Evolutionary conservation across 2,888 invertebrate genomes (phyloP), one percentile per base, ranked within the genome.

Genomic region (Drosophila pseudotakahashii): DNA sequence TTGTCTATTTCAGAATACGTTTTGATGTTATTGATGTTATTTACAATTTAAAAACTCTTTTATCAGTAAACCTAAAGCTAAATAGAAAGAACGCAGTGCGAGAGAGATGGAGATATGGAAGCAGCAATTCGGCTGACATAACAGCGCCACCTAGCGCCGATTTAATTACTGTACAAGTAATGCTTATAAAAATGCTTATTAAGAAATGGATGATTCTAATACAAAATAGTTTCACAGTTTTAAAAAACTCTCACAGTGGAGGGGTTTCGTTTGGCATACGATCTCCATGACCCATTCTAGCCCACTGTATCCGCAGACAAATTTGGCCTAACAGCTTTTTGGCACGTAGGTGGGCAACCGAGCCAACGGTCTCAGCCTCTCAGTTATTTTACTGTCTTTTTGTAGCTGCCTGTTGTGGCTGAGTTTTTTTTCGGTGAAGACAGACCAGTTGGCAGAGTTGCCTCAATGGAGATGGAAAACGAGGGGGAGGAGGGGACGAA

Each of bases 401-500:
- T 50, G 13, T 36, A 30, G 19, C 36, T 66, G 62, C 19, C 64
- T 62, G 10, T 62, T 39, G 58, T 32, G 30, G 58, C 68, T 57
- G 30, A 34, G 23, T 75, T 78, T 75, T 82, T 82, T 77, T 79
- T 85, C 77, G 79, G 74, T 73, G 67, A 85, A 81, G 82, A 77
- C 86, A 81, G 77, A 75, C 83, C 68, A 81, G 86, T 88, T 76
- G 76, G 61, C 84, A 60, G 68, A 70, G 51, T 51, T 39, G 67
- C 36, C 66, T 63, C 73, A 52, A 66, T 51, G 53, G 51, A 26
- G 50, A 16, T n/a, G 14, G 16, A 23, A 39, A 53, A 23, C n/a
- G 19, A 16, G 30, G 26, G 26, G 23, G 23, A 23, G 44, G 26
- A 16, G 37, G 26, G 16, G 51, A 23, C 36, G 11, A 26, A 19